phyloP scores from a whole-genome alignment of 1,140 invertebrate species.

The Zaprionus tsacasi region DNA sequence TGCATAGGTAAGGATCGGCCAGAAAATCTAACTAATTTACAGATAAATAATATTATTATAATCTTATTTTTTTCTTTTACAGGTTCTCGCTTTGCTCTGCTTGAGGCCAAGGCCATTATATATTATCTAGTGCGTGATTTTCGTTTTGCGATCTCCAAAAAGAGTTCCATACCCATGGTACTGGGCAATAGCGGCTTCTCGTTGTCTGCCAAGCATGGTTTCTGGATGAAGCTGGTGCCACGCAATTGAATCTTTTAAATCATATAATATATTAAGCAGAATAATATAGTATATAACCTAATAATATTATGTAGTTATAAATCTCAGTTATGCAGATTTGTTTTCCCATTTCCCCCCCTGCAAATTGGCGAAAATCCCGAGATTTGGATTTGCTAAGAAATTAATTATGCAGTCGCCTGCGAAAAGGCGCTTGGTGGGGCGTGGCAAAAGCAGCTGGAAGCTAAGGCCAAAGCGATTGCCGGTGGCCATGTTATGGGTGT shows the following conservation, averaged over 20 bases:
- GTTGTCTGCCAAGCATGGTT: slow-evolving; percentile 65
- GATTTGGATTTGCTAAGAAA: neutral
- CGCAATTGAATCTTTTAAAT: slow-evolving; percentile 35
- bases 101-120: slow-evolving; percentile 84
- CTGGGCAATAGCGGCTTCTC: slow-evolving; percentile 54
- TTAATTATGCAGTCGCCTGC: slow-evolving; percentile 44
- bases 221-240: slow-evolving; percentile 69
- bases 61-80: neutral
- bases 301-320: neutral
- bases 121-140: slow-evolving; percentile 74
- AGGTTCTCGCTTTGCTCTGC: slow-evolving; percentile 85
- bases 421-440: slow-evolving; percentile 63
- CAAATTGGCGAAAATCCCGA: slow-evolving; percentile 5
- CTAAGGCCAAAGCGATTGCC: slow-evolving; percentile 26
- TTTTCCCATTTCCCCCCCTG: neutral
- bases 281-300: neutral
- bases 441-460: slow-evolving; percentile 56
- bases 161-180: slow-evolving; percentile 72
- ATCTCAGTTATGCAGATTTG: neutral
- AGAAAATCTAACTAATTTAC: neutral
- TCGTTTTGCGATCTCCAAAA: slow-evolving; percentile 70
- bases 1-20: slow-evolving; percentile 85
- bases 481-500: slow-evolving; percentile 59
- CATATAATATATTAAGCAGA: too few species aligned
- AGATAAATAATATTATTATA: neutral